Conservation (phyloP, 1,140 invertebrate genomes). For the Bombus sylvicola region DNA sequence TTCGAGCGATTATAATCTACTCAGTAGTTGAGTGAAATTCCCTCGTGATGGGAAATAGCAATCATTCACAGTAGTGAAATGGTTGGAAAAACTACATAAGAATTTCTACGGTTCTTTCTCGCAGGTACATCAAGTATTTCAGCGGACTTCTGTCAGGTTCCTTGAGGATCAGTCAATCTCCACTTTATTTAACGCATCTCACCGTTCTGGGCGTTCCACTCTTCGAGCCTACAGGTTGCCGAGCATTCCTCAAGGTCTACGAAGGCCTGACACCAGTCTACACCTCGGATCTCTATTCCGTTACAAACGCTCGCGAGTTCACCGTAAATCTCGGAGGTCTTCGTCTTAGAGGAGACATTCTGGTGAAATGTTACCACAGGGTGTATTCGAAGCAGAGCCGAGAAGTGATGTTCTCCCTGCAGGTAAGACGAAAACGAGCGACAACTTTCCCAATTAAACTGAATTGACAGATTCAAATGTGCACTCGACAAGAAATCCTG, state of each 20-base stretch:
- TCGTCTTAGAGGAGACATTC: conserved; percentile 92
- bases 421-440: conserved; percentile 68
- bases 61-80: neutral
- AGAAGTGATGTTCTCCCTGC: conserved; percentile 81
- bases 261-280: conserved; percentile 94
- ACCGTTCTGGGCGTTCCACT: conserved; percentile 92
- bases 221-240: conserved; percentile 89
- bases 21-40: too few species aligned
- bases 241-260: conserved; percentile 91
- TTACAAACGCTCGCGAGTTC: conserved; percentile 85
- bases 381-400: conserved; percentile 80
- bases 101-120: neutral
- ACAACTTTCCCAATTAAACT: conserved; percentile 12
- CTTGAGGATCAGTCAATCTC: conserved; percentile 93
- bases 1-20: too few species aligned
- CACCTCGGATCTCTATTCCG: conserved; percentile 86
- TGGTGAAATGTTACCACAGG: conserved; percentile 94
- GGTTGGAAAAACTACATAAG: neutral
- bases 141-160: conserved; percentile 93
- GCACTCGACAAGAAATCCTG: neutral
- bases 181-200: conserved; percentile 93
- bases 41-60: neutral
- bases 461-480: neutral
- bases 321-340: conserved; percentile 89
- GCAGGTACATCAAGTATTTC: conserved; percentile 94